Base-by-base conservation (phyloP, 2,797 vertebrate genomes). In the Tenualosa thibaudeaui region DNA sequence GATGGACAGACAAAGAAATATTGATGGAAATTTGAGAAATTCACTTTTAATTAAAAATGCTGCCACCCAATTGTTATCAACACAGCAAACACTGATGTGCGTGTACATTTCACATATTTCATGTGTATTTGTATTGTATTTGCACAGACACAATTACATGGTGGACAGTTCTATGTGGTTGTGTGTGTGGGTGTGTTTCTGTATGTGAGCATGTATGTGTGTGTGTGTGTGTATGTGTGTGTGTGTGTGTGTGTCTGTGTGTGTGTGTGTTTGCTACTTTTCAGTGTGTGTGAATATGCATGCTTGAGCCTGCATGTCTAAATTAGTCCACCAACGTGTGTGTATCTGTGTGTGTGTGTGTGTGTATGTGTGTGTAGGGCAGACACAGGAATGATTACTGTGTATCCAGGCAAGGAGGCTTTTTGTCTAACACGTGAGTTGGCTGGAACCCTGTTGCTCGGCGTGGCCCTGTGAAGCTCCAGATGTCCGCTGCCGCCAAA, bases 401-500 rank as follows among this genome's bases (percentile, higher is more conserved):
- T 78, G 71, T 78, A 40, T 78, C 37, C 40, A 22, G 17, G 37
- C 17, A 8, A 15, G 17, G 13, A 43, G 71, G 58, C 40, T 15
- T 65, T 58, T 53, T 60, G 86, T 81, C 81, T 53, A 82, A 46
- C 37, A 78, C 22, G 40, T 78, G 71, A 78, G 37, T 37, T 43
- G 71, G 15, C 71, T 40, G 1, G 15, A 19, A 17, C 71, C 43
- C 56, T 87, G 88, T 62, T n/a, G 51, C 85, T 82, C 37, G 82
- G 87, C 86, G 87, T 49, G 46, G 31, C 89, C 88, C 85, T 91
- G 51, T 87, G 85, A 91, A 86, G 88, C 71, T 89, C 92, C 92
- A 92, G 90, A 93, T 93, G 91, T 92, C 91, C 90, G 88, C 86
- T 89, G 88, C 91, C 90, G 88, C 86, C 90, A 88, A 92, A 89